Base-by-base conservation (phyloP, 2,888 invertebrate genomes). In the Heliconius sara region DNA sequence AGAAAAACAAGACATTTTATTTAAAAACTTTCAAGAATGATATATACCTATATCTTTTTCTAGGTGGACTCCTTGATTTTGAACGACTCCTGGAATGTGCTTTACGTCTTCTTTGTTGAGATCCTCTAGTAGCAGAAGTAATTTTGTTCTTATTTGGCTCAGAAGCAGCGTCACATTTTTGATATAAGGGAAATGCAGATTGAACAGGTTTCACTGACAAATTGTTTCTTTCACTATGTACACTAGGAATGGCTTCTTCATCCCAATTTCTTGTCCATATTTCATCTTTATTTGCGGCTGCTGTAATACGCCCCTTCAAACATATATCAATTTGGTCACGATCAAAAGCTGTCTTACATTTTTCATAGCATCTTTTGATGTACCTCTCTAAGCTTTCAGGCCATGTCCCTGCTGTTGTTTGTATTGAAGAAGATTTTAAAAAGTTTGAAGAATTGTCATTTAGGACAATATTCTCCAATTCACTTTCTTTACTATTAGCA, bases 261-360 rank as follows among this genome's bases (percentile, higher is more conserved):
- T 97, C 97, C 99, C 99, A 99, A 94, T 99, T 98, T 88, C 98
- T 98, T 2, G 97, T 97, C 96, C 97, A 97, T 70, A 99, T 96
- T 84, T 98, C 97, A 83, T 98, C 98, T 86, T 97, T 97, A 88
- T 97, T 97, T 72, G 98, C 98, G 25, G 99, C 98, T 79, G 97
- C 97, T 77, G 98, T 98, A 83, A 99, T 97, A 93, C 99, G 98
- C 65, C 98, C 98, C 92, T 99, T 99, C 79, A 99, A 95, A 87
- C 98, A 98, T 84, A 98, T 98, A 91, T 99, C 98, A 81, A 99
- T 98, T 93, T 98, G 97, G 95, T 99, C 99, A 90, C 98, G 98
- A 90, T 99, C 99, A 85, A 98, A 96, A 81, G 96, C 96, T 22
- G 98, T 97, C 87, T 97, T 97, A 88, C 99, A 99, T 92, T 98